Base-by-base conservation (phyloP, 2,113 vertebrate species). In the Irena cyanogastra region DNA sequence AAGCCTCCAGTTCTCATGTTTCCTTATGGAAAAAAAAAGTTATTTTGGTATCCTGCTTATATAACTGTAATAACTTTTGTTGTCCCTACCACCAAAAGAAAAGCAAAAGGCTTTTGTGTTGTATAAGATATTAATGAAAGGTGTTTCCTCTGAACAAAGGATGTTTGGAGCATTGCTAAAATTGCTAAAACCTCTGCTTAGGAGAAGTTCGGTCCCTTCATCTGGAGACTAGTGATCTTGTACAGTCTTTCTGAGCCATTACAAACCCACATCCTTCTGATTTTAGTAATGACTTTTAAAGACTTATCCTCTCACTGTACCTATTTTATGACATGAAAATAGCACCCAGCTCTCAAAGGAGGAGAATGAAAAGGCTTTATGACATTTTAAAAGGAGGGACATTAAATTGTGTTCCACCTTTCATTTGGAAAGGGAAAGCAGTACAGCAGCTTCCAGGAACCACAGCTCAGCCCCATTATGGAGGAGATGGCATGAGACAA, bases 71-170 rank as follows among this genome's bases (percentile, higher is more conserved):
- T 47, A 68, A 92, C 37, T 93, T 94, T 78, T 95, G 68, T 84
- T 96, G 60, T 60, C 83, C 33, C 42, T 47, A 54, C 33, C 31
- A 88, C 60, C 75, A 50, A 30, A 86, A 90, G 83, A 93, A 83
- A 94, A 96, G 60, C 52, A 92, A 86, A 95, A 86, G 41, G 24
- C 66, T 94, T 94, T 91, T 78, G 69, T 96, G 69, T 86, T 56
- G 1, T 78, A 18, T 60, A 81, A 71, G 49, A 60, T 76, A 50
- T 45, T 90, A 95, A 94, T 69, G 92, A 84, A 78, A 42, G 35
- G 80, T 26, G 76, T 68, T 96, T 96, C 92, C 92, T 94, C 75
- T 90, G 71, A 72, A 26, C 60, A 94, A 81, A 94, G 85, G 82
- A 80, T 95, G 54, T 93, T 86, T 83, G 75, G 66, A 78, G 44